Evolutionary conservation across 2,113 vertebrate genomes (phyloP).

Genomic region (Pionites leucogaster): DNA sequence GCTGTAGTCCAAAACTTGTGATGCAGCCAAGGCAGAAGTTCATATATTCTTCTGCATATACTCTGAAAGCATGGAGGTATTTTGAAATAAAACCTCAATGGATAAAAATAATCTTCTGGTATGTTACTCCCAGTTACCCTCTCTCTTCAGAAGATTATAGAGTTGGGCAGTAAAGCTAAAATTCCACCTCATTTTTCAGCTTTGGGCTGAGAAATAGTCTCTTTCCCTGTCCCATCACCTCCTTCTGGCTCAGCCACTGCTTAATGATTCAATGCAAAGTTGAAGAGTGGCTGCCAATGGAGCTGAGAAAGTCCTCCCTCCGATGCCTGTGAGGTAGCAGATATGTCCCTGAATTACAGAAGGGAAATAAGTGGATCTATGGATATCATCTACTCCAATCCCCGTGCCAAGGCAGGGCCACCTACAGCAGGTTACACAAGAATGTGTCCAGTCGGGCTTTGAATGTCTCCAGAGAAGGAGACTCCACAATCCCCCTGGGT

Average conservation of each 20-base stretch:
- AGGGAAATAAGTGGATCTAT: neutral
- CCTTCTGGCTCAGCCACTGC: neutral
- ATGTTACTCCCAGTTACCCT: conserved; percentile 2
- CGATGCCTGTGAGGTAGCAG: neutral
- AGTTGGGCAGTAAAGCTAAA: neutral
- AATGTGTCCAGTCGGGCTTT: neutral
- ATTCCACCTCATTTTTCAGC: neutral
- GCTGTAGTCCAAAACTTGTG: too few relatives aligned
- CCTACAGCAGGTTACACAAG: neutral
- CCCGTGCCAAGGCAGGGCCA: neutral
- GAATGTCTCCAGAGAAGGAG: neutral
- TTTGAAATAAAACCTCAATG: conserved; percentile 38
- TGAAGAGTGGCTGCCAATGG: neutral
- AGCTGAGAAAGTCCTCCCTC: neutral
- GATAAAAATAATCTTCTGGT: conserved; percentile 31
- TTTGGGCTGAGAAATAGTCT: neutral
- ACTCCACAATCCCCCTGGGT: neutral
- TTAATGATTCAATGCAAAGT: neutral
- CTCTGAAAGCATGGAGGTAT: conserved; percentile 12
- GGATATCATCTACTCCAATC: neutral
- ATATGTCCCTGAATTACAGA: neutral
- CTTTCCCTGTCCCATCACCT: neutral
- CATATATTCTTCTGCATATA: too few relatives aligned
- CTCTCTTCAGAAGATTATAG: neutral
- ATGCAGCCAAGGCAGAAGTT: too few relatives aligned